phyloP scores from a whole-genome alignment of 2,797 vertebrate species.

The Enoplosus armatus region DNA sequence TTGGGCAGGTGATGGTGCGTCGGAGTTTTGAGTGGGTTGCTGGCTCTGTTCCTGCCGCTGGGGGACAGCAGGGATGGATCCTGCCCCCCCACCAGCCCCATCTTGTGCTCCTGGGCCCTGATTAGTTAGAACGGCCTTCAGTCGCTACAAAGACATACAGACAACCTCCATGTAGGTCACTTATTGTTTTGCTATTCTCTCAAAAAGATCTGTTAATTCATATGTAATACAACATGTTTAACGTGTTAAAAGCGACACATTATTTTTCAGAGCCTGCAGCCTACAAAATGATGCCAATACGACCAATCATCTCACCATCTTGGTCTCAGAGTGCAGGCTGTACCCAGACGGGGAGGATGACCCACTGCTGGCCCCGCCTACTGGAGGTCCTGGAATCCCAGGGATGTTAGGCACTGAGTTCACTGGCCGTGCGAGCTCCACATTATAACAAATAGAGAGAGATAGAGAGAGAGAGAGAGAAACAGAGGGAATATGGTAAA shows the following conservation, averaged over 20 bases:
- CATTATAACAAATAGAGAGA: conserved; percentile 41
- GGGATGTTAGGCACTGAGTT: conserved; percentile 95
- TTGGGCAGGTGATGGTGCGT: conserved; percentile 94
- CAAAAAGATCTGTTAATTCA: neutral
- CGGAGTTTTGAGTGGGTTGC: conserved; percentile 90
- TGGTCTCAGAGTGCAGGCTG: conserved; percentile 89
- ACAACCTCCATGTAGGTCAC: conserved; percentile 20
- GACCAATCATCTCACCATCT: conserved; percentile 87
- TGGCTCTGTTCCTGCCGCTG: conserved; percentile 92
- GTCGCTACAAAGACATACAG: conserved; percentile 84
- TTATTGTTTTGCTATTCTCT: neutral
- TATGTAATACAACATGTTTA: neutral
- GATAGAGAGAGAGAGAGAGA: neutral
- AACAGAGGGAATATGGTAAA: conserved; percentile 1
- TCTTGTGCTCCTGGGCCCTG: conserved; percentile 88
- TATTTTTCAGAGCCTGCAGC: neutral
- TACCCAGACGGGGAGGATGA: conserved; percentile 92
- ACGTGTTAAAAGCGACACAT: neutral
- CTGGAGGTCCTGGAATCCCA: conserved; percentile 94
- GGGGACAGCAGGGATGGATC: conserved; percentile 90
- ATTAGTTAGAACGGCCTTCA: conserved; percentile 93
- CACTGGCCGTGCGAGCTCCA: conserved; percentile 91
- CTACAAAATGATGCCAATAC: conserved; percentile 2
- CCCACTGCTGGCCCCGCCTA: conserved; percentile 86
- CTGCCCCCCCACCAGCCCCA: conserved; percentile 82